These are phyloP conservation scores for Drosophila sulfurigaster DNA, from an alignment of 1,140 invertebrate genomes.

Conservation along the genomic window DNA sequence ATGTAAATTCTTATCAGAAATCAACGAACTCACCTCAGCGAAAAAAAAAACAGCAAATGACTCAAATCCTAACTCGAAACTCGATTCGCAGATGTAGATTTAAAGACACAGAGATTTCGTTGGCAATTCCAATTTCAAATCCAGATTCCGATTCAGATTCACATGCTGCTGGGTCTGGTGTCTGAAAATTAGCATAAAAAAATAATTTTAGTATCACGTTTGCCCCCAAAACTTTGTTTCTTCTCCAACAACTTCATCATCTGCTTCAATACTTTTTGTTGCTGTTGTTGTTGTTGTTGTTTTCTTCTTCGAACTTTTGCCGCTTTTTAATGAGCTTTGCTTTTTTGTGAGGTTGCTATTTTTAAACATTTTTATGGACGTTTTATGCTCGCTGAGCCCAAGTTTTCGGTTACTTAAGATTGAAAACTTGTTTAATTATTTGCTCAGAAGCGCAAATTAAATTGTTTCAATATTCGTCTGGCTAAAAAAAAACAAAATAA, in stretches of 20 bases:
- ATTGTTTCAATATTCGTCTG: constrained; percentile 21
- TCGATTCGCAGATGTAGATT: not conserved
- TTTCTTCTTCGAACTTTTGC: constrained; percentile 30
- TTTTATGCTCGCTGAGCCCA: constrained; percentile 46
- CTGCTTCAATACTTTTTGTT: constrained; percentile 9
- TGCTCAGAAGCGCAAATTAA: constrained; percentile 18
- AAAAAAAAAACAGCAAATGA: not conserved
- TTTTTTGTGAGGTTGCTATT: constrained; percentile 38
- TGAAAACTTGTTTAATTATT: constrained; percentile 53
- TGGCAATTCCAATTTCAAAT: constrained; percentile 4
- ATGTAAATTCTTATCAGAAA: constrained; percentile 24
- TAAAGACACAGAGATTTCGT: not conserved
- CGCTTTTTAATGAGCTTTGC: constrained; percentile 31
- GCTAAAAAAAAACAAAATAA: constrained; percentile 46
- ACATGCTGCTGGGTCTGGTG: constrained; percentile 44
- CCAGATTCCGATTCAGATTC: constrained; percentile 34
- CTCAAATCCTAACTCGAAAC: constrained; percentile 15
- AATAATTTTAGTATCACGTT: constrained; percentile 74
- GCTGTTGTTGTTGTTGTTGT: constrained; percentile 22
- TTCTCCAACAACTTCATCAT: constrained; percentile 13
- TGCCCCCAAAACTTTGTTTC: constrained; percentile 56
- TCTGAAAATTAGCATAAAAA: constrained; percentile 54
- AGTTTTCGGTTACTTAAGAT: constrained; percentile 50
- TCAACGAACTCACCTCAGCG: constrained; percentile 52
- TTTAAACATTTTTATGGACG: constrained; percentile 46